phyloP scores from a whole-genome alignment of 2,797 vertebrate genomes.

The Buceros bicornis region DNA sequence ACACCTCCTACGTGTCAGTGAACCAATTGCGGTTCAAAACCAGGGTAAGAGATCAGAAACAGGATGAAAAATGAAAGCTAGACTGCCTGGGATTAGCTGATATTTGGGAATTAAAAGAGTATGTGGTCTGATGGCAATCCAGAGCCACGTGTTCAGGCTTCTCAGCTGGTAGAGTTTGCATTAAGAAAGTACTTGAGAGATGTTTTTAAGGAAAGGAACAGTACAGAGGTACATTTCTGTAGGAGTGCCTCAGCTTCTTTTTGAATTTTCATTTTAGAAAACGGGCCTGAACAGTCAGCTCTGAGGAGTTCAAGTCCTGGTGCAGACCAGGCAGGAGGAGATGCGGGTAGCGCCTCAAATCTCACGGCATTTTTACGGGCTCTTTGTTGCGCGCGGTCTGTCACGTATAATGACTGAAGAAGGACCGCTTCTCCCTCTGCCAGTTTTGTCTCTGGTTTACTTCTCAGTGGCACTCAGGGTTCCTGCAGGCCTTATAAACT shows the following conservation, averaged over 20 bases:
- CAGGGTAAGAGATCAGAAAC: background rate
- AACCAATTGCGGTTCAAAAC: background rate
- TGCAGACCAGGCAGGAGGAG: background rate
- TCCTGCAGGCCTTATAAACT: background rate
- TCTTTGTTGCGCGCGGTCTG: fast-evolving
- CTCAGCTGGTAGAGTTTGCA: background rate
- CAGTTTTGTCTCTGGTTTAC: background rate
- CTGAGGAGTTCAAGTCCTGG: background rate
- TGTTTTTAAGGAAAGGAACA: background rate
- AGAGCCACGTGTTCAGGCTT: background rate
- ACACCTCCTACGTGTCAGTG: background rate
- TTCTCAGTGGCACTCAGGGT: background rate
- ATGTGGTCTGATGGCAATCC: background rate
- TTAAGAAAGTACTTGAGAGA: background rate
- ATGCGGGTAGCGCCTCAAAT: background rate
- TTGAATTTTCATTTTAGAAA: background rate
- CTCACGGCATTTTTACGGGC: fast-evolving
- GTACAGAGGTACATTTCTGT: background rate
- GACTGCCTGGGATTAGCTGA: background rate
- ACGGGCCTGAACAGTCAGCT: background rate
- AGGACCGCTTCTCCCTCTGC: background rate
- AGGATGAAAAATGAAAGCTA: background rate
- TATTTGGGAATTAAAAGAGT: background rate
- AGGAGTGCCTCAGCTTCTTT: background rate
- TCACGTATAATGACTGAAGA: background rate